These are phyloP conservation scores for Magallana angulata DNA, from an alignment of 1,140 invertebrate species.

Conservation along the genomic window DNA sequence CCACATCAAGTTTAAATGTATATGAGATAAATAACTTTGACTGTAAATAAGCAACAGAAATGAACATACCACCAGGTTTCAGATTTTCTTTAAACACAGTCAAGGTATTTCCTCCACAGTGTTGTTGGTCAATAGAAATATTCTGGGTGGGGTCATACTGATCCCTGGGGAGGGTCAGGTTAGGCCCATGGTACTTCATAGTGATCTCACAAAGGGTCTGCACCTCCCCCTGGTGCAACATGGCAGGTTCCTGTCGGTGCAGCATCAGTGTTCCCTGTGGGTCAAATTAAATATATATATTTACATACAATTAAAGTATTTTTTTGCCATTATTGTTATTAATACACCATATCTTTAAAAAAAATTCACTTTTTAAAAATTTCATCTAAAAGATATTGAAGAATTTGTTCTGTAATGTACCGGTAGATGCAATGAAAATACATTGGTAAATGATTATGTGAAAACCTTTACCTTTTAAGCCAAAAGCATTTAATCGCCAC, in stretches of 20 bases:
- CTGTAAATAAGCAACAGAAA: not conserved
- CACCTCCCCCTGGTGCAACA: conserved; percentile 69
- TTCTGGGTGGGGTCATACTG: conserved; percentile 73
- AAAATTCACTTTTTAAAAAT: no score
- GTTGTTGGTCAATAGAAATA: conserved; percentile 78
- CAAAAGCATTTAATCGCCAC: no score
- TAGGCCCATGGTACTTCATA: conserved; percentile 77
- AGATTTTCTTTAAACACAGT: conserved; percentile 76
- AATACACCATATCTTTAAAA: no score
- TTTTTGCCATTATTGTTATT: not conserved
- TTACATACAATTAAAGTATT: not conserved
- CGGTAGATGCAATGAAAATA: no score
- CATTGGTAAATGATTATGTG: no score
- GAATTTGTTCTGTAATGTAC: no score
- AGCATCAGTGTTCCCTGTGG: conserved; percentile 62
- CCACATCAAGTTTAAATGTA: no score
- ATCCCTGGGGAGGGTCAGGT: conserved; percentile 71
- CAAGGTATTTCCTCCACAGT: conserved; percentile 80
- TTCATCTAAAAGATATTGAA: no score
- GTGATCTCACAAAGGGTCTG: conserved; percentile 74
- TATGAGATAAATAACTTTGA: no score
- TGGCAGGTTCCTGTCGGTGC: conserved; percentile 69
- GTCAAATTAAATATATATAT: not conserved
- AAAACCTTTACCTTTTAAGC: no score
- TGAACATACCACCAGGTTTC: conserved; percentile 69